These are phyloP conservation scores for Acipenser oxyrinchus DNA, from an alignment of 2,797 vertebrate species.

Conservation along the genomic window DNA sequence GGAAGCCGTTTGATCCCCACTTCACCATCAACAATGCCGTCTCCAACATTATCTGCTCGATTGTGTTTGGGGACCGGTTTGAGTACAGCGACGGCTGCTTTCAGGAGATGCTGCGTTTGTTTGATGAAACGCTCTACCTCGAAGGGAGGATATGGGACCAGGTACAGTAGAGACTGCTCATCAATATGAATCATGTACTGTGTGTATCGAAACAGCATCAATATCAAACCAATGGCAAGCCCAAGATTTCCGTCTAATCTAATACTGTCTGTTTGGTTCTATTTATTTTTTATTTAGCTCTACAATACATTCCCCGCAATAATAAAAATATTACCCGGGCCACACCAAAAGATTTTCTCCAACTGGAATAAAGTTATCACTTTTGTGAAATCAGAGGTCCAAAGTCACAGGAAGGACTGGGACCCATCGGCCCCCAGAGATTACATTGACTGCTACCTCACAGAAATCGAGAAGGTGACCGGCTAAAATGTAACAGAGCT, in stretches of 20 bases:
- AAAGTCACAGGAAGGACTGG: constrained; percentile 52
- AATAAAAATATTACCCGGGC: constrained; percentile 55
- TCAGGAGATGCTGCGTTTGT: rapidly evolving
- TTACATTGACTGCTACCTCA: constrained; percentile 67
- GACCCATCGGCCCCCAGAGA: constrained; percentile 48
- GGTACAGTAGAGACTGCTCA: background rate
- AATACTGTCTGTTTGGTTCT: background rate
- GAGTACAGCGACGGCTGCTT: constrained; percentile 13
- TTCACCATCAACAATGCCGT: constrained; percentile 14
- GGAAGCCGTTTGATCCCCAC: constrained; percentile 18
- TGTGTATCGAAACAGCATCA: no score
- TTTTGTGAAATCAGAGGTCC: constrained; percentile 39
- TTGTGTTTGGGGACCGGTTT: constrained; percentile 21
- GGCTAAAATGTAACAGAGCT: background rate
- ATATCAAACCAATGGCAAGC: no score
- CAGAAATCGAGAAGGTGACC: constrained; percentile 59
- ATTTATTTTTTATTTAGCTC: constrained; percentile 28
- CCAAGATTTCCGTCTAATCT: background rate
- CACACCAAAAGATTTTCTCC: constrained; percentile 42
- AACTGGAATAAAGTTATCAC: constrained; percentile 25
- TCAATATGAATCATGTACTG: no score
- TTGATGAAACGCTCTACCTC: rapidly evolving
- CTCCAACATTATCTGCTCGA: constrained; percentile 28
- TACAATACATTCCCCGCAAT: constrained; percentile 43
- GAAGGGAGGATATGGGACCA: background rate